Evolutionary conservation across 2,888 invertebrate genomes (phyloP).

Genomic region (Orthosia cruda): DNA sequence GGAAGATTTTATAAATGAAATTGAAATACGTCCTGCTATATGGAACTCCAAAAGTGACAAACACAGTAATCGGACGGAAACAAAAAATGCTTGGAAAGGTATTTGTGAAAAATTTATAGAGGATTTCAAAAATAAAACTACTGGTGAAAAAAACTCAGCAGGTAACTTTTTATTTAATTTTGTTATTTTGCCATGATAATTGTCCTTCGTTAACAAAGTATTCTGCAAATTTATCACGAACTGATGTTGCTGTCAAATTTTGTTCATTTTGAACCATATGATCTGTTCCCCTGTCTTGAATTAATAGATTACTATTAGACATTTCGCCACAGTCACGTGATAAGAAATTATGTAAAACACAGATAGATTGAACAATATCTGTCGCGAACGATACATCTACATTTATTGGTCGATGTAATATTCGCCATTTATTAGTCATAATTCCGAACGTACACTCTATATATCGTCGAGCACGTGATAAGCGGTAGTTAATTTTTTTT

Average conservation of each 20-base stretch:
- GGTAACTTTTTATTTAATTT: slow-evolving; percentile 39
- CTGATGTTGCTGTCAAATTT: slow-evolving; percentile 47
- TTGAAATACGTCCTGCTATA: slow-evolving; percentile 36
- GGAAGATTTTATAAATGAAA: slow-evolving; percentile 44
- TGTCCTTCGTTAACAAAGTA: slow-evolving; percentile 45
- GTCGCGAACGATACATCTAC: slow-evolving; percentile 28
- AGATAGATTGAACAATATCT: slow-evolving; percentile 36
- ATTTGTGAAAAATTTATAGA: slow-evolving; percentile 27
- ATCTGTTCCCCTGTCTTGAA: slow-evolving; percentile 14
- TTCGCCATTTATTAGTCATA: slow-evolving; percentile 44
- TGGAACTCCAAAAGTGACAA: slow-evolving; percentile 48
- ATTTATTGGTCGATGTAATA: slow-evolving; percentile 46
- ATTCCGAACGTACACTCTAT: slow-evolving; percentile 44
- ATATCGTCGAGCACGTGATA: slow-evolving; percentile 28
- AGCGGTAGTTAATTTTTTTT: slow-evolving; percentile 28
- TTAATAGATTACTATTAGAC: slow-evolving; percentile 16
- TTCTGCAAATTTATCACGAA: slow-evolving; percentile 49
- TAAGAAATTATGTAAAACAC: slow-evolving; percentile 40
- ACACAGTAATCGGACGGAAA: slow-evolving; percentile 42
- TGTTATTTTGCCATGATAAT: slow-evolving; percentile 35
- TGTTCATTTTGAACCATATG: slow-evolving; percentile 33
- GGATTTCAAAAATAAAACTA: slow-evolving; percentile 38
- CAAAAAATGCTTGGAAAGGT: slow-evolving; percentile 34
- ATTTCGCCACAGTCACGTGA: slow-evolving; percentile 13
- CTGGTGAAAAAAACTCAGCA: slow-evolving; percentile 38